Evolutionary conservation across 1,140 invertebrate genomes (phyloP), one percentile per base, ranked within the genome.

Genomic region (Platyura marginata): DNA sequence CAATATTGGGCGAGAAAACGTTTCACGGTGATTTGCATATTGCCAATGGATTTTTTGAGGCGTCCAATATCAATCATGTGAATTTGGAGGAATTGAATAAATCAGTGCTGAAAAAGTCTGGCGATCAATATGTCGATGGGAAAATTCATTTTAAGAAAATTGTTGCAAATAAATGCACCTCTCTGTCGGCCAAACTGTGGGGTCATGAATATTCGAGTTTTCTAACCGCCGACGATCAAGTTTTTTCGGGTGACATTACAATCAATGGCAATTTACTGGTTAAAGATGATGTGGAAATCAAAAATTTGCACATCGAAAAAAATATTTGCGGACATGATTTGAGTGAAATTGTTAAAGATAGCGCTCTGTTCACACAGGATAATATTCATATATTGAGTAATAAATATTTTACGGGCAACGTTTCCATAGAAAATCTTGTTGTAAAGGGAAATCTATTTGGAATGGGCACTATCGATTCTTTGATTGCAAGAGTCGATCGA

Each of bases 51-150:
- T 20, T 42, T 55, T 13, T 46, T 42, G 44, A 51, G 1, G 54
- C 56, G 6, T 48, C 54, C 19, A 47, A 29, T 35, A 51, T 62
- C 20, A 62, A 62, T 43, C 44, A 34, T 8, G 23, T 55, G 3
- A 45, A 57, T 44, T 25, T 43, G 8, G 9, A 15, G n/a, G 20
- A 8, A 23, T 35, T 52, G 3, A 43, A 44, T 18, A 20, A 56
- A 10, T 55, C 52, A 46, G 50, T 66, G 11, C 40, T 45, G 2
- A 47, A 55, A 23, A 56, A 57, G 11, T 52, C 52, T 13, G 49
- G 51, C 8, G 41, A 54, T 3, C 62, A 67, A 52, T 47, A 49
- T 34, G 48, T 69, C n/a, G 52, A 51, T 44, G 63, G 60, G 21
- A 34, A 43, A 33, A 59, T 67, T 20, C n/a, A n/a, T n/a, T n/a